Conservation (phyloP, 2,797 vertebrate species). For the Perdix hodgsoniae region DNA sequence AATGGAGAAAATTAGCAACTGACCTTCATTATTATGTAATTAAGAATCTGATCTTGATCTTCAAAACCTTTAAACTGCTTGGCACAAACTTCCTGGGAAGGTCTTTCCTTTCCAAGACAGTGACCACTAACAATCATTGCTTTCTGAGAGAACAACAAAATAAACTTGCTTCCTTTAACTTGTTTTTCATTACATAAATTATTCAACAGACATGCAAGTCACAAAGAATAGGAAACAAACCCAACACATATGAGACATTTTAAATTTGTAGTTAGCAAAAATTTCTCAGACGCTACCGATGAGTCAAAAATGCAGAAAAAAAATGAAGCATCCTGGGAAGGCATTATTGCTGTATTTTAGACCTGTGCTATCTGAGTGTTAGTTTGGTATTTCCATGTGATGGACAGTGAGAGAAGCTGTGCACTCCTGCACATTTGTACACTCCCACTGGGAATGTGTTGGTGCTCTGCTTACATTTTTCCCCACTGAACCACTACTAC, state of each 20-base stretch:
- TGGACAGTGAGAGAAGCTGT: neutral
- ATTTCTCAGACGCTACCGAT: neutral
- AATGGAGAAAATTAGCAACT: constrained; percentile 36
- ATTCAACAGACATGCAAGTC: neutral
- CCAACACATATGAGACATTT: neutral
- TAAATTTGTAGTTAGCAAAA: neutral
- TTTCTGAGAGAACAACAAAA: constrained; percentile 8
- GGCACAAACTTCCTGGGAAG: neutral
- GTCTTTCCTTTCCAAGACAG: neutral
- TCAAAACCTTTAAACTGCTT: constrained; percentile 19
- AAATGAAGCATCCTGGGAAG: neutral
- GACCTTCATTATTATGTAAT: constrained; percentile 49
- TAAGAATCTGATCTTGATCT: constrained; percentile 49
- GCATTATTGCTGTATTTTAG: neutral
- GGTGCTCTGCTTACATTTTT: constrained; percentile 32
- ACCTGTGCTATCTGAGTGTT: neutral
- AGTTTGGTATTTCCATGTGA: neutral
- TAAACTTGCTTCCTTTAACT: neutral
- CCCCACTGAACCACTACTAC: neutral
- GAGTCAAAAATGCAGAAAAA: neutral
- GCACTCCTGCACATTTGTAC: neutral
- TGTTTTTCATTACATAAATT: constrained; percentile 27
- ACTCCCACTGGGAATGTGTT: neutral
- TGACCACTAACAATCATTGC: neutral
- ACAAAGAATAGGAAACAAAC: constrained; percentile 1